These are phyloP conservation scores for Phylloscopus collybita DNA, from an alignment of 2,797 vertebrate genomes.

Conservation along the genomic window DNA sequence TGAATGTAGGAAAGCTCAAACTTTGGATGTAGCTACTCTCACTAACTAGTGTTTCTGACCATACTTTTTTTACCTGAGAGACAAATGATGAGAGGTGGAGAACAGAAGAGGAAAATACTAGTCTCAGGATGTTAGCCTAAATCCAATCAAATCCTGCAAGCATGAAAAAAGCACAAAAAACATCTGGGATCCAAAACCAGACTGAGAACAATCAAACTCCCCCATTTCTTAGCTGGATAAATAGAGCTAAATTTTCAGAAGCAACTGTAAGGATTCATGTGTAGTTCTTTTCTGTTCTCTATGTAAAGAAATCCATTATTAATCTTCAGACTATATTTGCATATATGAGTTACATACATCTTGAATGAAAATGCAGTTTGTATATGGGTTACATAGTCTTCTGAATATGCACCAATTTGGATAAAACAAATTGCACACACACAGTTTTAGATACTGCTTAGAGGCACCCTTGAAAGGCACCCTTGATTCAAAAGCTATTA, in stretches of 20 bases:
- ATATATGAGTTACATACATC: slow-evolving; percentile 36
- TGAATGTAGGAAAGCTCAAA: background rate
- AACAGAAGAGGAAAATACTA: background rate
- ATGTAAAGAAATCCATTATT: slow-evolving; percentile 25
- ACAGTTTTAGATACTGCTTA: slow-evolving; percentile 59
- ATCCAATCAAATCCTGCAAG: background rate
- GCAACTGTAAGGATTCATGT: background rate
- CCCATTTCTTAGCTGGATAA: background rate
- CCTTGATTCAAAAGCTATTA: slow-evolving; percentile 75
- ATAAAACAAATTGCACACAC: slow-evolving; percentile 66
- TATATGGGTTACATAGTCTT: slow-evolving; percentile 49
- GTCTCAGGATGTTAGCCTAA: background rate
- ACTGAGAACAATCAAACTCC: background rate
- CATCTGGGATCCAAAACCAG: background rate
- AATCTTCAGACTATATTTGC: slow-evolving; percentile 58
- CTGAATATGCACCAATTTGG: slow-evolving; percentile 60
- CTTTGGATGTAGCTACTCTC: background rate
- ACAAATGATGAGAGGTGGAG: background rate
- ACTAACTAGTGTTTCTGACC: background rate
- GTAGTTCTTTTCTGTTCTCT: background rate
- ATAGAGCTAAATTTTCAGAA: slow-evolving; percentile 10
- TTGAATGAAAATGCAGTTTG: slow-evolving; percentile 50
- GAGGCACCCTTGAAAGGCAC: slow-evolving; percentile 64
- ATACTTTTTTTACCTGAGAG: background rate
- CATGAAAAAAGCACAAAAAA: background rate